Evolutionary conservation across 2,888 invertebrate genomes (phyloP), one percentile per base, ranked within the genome.

Genomic region (Drosophila mettleri): DNA sequence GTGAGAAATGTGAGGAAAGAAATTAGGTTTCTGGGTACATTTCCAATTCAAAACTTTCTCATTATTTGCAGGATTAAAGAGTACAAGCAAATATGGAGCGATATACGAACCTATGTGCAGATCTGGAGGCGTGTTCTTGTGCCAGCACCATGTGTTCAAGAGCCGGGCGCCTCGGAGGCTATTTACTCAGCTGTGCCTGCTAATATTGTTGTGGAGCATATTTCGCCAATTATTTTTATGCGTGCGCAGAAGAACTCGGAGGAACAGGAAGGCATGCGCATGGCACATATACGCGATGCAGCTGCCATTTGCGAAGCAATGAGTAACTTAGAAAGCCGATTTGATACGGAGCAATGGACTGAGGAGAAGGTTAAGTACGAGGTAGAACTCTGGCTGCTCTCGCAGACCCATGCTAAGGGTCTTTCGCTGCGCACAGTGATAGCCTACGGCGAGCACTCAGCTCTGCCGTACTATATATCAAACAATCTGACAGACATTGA

Each of bases 271-370:
- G 97, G 97, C 49, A 98, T 98, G 97, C 94, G 94, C 76, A 94
- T 93, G 52, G 96, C 98, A 0, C 98, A 98, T 90, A 93, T 98
- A 55, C 94, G 96, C 54, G 99, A 99, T 92, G 98, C 96, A 0
- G 96, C 96, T 0, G 98, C 97, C 0, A 95, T 98, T 93, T 97
- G 98, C 91, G 96, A 97, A 82, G 96, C 97, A 78, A 94, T 98
- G 77, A 94, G 95, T 22, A 95, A 95, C 90, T 92, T 97, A 59
- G 96, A 97, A 91, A 93, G 94, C 60, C 94, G 94, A 90, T 93
- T 94, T 80, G 77, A 81, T 86, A 92, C 92, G 69, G 91, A 93
- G 46, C 92, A 91, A 57, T 94, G 95, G 93, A 95, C 96, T 53
- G 97, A 98, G 92, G 90, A 95, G 77, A 94, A 95, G 73, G 95